These are phyloP conservation scores for Aradus depressus DNA, from an alignment of 2,888 invertebrate species.

Conservation along the genomic window DNA sequence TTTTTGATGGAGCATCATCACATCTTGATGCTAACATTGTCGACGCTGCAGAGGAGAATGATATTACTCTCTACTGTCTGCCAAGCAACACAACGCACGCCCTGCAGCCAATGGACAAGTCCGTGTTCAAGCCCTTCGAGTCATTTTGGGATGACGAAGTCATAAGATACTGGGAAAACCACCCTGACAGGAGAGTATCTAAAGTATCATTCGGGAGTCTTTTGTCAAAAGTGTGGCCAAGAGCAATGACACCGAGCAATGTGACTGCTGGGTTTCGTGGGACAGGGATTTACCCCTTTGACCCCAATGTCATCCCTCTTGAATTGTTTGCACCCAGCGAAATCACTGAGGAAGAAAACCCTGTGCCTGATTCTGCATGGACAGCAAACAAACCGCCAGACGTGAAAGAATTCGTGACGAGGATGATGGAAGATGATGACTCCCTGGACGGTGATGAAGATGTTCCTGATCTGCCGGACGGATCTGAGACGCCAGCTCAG, in stretches of 20 bases:
- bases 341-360: constrained; percentile 10
- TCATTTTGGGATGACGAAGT: constrained; percentile 35
- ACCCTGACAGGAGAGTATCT: constrained; percentile 31
- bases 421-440: too few relatives aligned
- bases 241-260: constrained; percentile 30
- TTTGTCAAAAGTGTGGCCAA: constrained; percentile 30
- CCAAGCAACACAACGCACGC: constrained; percentile 36
- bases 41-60: constrained; percentile 31
- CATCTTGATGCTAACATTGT: constrained; percentile 33
- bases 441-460: too few relatives aligned
- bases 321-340: constrained; percentile 31
- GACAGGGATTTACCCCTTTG: constrained; percentile 32
- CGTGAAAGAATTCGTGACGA: too few relatives aligned
- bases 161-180: constrained; percentile 31
- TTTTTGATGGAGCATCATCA: constrained; percentile 34
- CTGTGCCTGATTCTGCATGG: too few relatives aligned
- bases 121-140: constrained; percentile 34
- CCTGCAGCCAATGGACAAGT: constrained; percentile 35
- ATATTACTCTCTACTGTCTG: constrained; percentile 34
- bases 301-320: constrained; percentile 32
- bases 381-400: too few relatives aligned
- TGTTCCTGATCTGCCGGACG: too few relatives aligned
- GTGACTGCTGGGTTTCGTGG: constrained; percentile 32
- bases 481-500: too few relatives aligned
- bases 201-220: constrained; percentile 33